These are phyloP conservation scores for Drosophila prolongata DNA, from an alignment of 2,888 invertebrate genomes.

Conservation along the genomic window DNA sequence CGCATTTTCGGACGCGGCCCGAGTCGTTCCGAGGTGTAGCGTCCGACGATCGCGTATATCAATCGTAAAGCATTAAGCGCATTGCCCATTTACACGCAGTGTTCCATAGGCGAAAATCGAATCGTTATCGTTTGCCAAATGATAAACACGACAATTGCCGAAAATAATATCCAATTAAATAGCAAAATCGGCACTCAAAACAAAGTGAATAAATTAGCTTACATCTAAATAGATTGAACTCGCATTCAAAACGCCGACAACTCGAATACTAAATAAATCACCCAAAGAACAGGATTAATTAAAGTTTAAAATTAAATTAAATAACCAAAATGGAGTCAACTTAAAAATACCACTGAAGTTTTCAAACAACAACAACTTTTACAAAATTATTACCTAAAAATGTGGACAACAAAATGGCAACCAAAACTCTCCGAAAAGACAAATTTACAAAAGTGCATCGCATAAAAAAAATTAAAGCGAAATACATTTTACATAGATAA, in stretches of 20 bases:
- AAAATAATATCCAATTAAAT: slow-evolving; percentile 26
- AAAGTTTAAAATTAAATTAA: background rate
- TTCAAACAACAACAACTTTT: too few relatives aligned
- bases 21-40: slow-evolving; percentile 85
- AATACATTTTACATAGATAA: background rate
- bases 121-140: slow-evolving; percentile 16
- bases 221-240: slow-evolving; percentile 1
- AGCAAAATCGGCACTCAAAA: background rate
- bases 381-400: too few relatives aligned
- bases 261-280: background rate
- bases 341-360: background rate
- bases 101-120: slow-evolving; percentile 53
- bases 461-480: background rate
- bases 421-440: background rate
- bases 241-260: slow-evolving; percentile 1
- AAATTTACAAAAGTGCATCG: background rate
- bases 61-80: slow-evolving; percentile 83
- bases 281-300: background rate
- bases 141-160: slow-evolving; percentile 13
- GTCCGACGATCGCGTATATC: slow-evolving; percentile 85
- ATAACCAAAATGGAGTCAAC: background rate
- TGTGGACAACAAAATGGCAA: too few relatives aligned
- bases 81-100: slow-evolving; percentile 70
- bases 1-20: slow-evolving; percentile 85
- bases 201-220: slow-evolving; percentile 6